Base-by-base conservation (phyloP, 2,888 invertebrate genomes). In the Ischnus inquisitorius region DNA sequence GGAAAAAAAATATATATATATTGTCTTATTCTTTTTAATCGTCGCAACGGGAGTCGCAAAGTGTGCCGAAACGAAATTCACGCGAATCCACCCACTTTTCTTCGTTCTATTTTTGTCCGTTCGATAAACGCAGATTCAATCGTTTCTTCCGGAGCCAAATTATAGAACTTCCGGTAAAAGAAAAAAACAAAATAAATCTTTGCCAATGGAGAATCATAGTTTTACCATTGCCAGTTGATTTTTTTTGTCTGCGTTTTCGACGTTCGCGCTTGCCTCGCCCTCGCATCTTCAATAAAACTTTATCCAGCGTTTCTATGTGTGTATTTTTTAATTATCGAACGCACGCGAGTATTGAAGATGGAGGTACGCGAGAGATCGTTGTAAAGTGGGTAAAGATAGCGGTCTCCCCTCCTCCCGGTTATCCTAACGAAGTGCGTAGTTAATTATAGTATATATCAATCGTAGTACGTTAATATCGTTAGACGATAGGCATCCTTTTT, bases 401-500 rank as follows among this genome's bases (percentile, higher is more conserved):
- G 25, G 43, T 34, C 43, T 74, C 62, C 46, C 46, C 25, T 74
- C 46, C 54, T 39, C 69, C 34, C 60, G 62, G 34, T 57, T 57
- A 71, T 46, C 14, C 46, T 12, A 48, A 62, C 41, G 28, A 54
- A 60, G 57, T 46, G 34, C 77, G 12, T 60, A 68, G 68, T 57
- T 79, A 48, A 76, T 64, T 64, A 34, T 34, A 4, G 34, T 34
- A 34, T 34, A 8, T 34, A 34, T 34, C 8, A 67, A 75, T 65
- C 46, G 48, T 48, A 79, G 25, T 60, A 19, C 41, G 62, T 75
- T 19, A 68, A 79, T 86, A 80, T 77, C 41, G 25, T 57, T 81
- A 67, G 46, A 60, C 65, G 69, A 65, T 76, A 74, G 62, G 71
- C 81, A 81, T 54, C 67, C 78, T 64, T 39, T 67, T 65, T 79